Percentiles rank a stretch among this genome's conserved stretches.
These are phyloP conservation scores for Monopterus albus DNA, from an alignment of 2,113 vertebrate species.

Conservation along the genomic window DNA sequence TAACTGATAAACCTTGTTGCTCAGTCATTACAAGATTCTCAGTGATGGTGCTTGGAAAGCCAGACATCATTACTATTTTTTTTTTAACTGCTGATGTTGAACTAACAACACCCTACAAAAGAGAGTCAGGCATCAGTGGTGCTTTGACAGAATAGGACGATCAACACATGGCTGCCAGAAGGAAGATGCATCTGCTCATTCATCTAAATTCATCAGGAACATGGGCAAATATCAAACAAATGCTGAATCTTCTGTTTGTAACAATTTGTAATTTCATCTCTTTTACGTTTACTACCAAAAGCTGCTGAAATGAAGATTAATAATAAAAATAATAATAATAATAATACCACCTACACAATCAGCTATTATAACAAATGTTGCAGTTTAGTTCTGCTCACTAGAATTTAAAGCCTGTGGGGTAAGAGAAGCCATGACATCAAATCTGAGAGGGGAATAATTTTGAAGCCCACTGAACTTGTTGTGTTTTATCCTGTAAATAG, in stretches of 20 bases:
- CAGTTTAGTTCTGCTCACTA: too few relatives aligned
- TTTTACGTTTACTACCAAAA: background rate
- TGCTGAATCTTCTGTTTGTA: too few relatives aligned
- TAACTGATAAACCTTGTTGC: conserved; percentile 47
- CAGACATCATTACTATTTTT: conserved; percentile 5
- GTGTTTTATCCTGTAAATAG: too few relatives aligned
- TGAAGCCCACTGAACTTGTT: too few relatives aligned
- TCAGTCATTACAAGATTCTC: conserved; percentile 37
- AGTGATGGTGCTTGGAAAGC: conserved; percentile 10
- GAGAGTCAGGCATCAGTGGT: conserved; percentile 13
- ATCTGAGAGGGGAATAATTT: background rate
- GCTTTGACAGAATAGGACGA: conserved; percentile 30
- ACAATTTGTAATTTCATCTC: background rate
- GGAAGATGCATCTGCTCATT: conserved; percentile 47
- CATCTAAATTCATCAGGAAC: conserved; percentile 31
- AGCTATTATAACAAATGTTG: too few relatives aligned
- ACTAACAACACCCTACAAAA: conserved; percentile 23
- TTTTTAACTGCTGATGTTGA: conserved; percentile 33
- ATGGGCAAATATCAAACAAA: conserved; percentile 19
- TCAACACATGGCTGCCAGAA: conserved; percentile 52
- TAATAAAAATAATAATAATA: too few relatives aligned
- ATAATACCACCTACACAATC: too few relatives aligned
- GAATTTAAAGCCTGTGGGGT: too few relatives aligned
- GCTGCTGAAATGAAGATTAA: background rate
- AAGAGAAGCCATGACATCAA: background rate